Evolutionary conservation across 64 coral and sea anemone species (phyloP).

Genomic region (Actinia equina): DNA sequence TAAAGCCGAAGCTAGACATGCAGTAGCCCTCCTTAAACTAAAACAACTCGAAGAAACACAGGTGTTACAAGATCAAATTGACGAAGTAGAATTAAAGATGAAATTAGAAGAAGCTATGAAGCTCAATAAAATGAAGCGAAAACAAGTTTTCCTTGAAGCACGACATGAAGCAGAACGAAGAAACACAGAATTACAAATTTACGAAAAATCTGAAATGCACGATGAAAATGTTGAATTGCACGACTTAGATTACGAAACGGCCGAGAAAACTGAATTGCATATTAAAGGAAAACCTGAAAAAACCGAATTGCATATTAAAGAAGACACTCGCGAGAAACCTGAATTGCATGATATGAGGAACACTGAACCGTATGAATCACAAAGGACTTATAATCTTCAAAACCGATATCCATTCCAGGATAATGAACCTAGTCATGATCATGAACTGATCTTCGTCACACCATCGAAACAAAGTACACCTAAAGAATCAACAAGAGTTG

Average conservation of each 20-base stretch:
- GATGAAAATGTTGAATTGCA: neutral
- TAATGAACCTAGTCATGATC: too few species aligned
- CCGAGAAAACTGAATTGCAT: neutral
- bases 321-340: too few species aligned
- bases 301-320: too few species aligned
- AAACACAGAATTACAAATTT: neutral
- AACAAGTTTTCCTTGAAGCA: neutral
- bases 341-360: too few species aligned
- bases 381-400: too few species aligned
- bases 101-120: slow-evolving; percentile 14
- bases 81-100: slow-evolving; percentile 15
- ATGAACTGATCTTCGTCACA: too few species aligned
- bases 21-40: slow-evolving; percentile 5
- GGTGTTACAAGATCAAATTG: neutral
- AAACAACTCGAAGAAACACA: slow-evolving; percentile 1
- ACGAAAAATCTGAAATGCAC: neutral
- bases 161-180: neutral
- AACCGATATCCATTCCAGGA: too few species aligned
- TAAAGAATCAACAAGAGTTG: too few species aligned
- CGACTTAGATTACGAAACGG: neutral
- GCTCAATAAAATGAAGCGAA: slow-evolving; percentile 15
- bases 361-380: too few species aligned
- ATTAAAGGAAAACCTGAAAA: too few species aligned
- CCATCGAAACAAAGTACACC: too few species aligned
- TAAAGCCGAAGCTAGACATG: neutral